Conservation (phyloP, 1,140 invertebrate species). For the Drosophila bocqueti region DNA sequence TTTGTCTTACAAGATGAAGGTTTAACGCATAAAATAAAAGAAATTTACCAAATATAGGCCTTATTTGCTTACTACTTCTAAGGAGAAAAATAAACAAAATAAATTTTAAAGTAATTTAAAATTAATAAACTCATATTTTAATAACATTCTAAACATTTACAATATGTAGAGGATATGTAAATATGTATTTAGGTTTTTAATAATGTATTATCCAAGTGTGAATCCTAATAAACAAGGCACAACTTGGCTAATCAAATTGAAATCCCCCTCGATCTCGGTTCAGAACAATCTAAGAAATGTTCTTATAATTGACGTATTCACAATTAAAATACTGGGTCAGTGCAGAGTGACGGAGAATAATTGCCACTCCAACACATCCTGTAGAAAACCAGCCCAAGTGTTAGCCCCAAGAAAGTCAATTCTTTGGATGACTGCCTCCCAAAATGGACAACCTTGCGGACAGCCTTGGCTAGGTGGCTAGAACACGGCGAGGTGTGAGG, state of each 20-base stretch:
- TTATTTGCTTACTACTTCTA: too few relatives aligned
- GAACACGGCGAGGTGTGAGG: constrained; percentile 20
- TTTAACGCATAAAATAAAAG: too few relatives aligned
- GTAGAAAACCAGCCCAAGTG: constrained; percentile 11
- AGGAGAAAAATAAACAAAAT: not conserved
- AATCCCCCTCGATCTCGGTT: not conserved
- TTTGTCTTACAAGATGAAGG: too few relatives aligned
- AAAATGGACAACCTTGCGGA: constrained; percentile 46
- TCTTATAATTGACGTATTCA: constrained; percentile 11
- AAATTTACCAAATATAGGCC: too few relatives aligned
- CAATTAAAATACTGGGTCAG: constrained; percentile 30
- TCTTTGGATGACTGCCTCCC: constrained; percentile 21
- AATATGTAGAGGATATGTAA: accelerated
- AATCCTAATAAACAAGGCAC: not conserved
- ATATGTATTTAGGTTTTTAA: not conserved
- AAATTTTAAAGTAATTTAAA: not conserved
- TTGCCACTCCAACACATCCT: constrained; percentile 28
- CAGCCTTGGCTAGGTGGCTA: constrained; percentile 33
- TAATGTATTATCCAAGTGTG: not conserved
- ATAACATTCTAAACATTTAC: not conserved
- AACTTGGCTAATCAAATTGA: not conserved
- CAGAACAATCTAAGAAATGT: not conserved
- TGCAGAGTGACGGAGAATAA: not conserved
- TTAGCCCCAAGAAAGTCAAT: constrained; percentile 19
- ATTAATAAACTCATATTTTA: not conserved